Evolutionary conservation across 2,888 invertebrate species (phyloP).

Genomic region (Amorpha juglandis): DNA sequence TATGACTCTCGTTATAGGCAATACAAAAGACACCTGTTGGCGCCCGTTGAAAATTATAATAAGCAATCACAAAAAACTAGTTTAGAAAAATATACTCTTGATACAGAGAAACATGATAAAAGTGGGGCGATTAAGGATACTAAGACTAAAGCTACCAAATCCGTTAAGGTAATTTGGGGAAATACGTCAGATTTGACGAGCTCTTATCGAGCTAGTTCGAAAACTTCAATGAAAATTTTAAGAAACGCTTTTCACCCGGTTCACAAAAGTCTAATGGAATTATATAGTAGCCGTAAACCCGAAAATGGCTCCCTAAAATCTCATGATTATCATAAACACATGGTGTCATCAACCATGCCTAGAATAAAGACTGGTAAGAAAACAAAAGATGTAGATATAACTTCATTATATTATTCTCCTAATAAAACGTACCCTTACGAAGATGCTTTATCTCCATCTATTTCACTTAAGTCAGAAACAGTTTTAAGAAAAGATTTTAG

Average conservation of each 20-base stretch:
- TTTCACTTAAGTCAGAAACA: constrained; percentile 22
- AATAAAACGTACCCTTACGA: constrained; percentile 40
- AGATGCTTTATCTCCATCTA: constrained; percentile 34
- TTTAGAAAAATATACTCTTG: not conserved
- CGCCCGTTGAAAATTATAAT: not conserved
- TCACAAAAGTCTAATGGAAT: not conserved
- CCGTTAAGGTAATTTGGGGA: not conserved
- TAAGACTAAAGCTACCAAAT: not conserved
- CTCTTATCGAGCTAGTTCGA: not conserved
- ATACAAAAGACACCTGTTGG: not conserved
- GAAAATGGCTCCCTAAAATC: not conserved
- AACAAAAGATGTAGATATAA: constrained; percentile 8
- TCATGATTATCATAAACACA: not conserved
- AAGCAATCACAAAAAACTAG: not conserved
- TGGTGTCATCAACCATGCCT: not conserved
- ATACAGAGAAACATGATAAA: not conserved
- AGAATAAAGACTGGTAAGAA: constrained; percentile 23
- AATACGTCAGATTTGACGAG: not conserved
- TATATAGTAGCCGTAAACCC: not conserved
- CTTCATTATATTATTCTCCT: not conserved
- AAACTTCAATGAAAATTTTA: not conserved
- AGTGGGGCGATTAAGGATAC: not conserved
- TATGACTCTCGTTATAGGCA: not conserved
- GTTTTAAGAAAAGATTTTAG: constrained; percentile 48
- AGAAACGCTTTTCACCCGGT: not conserved